Evolutionary conservation across 2,797 vertebrate genomes (phyloP), one percentile per base, ranked within the genome.

Genomic region (Chelon labrosus): DNA sequence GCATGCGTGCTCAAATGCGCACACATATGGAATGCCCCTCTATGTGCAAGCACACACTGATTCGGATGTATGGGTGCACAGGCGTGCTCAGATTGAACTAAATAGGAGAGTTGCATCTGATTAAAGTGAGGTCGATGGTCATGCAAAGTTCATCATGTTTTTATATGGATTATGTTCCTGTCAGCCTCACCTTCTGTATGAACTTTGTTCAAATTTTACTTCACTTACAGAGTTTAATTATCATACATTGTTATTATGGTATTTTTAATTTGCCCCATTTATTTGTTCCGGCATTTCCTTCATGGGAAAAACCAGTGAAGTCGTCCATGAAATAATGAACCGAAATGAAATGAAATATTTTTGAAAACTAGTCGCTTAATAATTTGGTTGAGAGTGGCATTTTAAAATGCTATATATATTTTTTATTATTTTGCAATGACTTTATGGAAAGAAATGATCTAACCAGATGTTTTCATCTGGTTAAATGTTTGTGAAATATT

Each of bases 11-110:
- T 79, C 70, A 75, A 46, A 88, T 85, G 79, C 64, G 72, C 70
- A 57, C 83, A 88, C 83, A 80, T 73, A 83, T 82, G 83, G 81
- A 83, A 86, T 77, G 75, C 55, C 57, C 57, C 76, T 80, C 62
- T 54, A 75, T 38, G 56, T 62, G 51, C 81, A 86, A 77, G 50
- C 61, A 77, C 58, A 72, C 35, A 57, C 17, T 37, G 50, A 77
- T 77, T 71, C 53, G 62, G 49, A 69, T 3, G 53, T 79, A 68
- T 74, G 73, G 67, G 31, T 59, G 69, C 77, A 65, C 12, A 39
- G 27, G 68, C 61, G 84, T 73, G 55, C 54, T 58, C 63, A 75
- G 49, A 83, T 62, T 60, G 14, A 46, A 27, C 11, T 31, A 54
- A n/a, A 74, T 63, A 58, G n/a, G 31, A 35, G 31, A 75, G 42